Conservation (phyloP, 2,113 vertebrate species). For the Zeus faber region DNA sequence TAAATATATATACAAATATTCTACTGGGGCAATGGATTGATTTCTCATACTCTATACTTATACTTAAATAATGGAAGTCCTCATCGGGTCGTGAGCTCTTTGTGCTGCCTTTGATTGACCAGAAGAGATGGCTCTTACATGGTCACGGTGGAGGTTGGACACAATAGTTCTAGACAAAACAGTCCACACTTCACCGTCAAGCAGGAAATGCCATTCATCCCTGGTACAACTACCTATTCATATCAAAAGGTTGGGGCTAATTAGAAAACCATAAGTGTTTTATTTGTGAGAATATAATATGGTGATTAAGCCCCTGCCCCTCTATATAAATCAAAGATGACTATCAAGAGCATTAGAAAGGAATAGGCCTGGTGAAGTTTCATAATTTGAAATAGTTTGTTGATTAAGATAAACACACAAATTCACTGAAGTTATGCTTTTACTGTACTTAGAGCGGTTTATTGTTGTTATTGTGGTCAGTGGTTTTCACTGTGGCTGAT, state of each 20-base stretch:
- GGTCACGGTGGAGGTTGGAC: not conserved
- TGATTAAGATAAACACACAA: no score
- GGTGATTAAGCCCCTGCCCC: slow-evolving; percentile 5
- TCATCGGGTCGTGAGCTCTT: no score
- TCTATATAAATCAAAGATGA: no score
- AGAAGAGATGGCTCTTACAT: not conserved
- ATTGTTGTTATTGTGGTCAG: no score
- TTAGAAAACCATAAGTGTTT: slow-evolving; percentile 8
- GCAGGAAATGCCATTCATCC: slow-evolving; percentile 2
- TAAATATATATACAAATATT: not conserved
- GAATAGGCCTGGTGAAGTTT: no score
- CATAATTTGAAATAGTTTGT: no score
- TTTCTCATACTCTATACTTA: not conserved
- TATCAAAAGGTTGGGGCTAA: slow-evolving; percentile 27
- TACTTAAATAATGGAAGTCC: no score
- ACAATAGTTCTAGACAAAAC: slow-evolving; percentile 1
- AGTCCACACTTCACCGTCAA: slow-evolving; percentile 16
- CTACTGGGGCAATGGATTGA: no score
- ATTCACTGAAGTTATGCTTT: no score
- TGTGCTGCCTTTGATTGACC: not conserved
- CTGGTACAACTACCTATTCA: slow-evolving; percentile 4
- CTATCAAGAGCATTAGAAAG: no score
- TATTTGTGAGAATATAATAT: slow-evolving; percentile 12
- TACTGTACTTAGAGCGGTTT: no score
- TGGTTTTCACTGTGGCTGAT: no score